These are phyloP conservation scores for Laupala kohalensis DNA, from an alignment of 1,140 invertebrate species.

Conservation along the genomic window DNA sequence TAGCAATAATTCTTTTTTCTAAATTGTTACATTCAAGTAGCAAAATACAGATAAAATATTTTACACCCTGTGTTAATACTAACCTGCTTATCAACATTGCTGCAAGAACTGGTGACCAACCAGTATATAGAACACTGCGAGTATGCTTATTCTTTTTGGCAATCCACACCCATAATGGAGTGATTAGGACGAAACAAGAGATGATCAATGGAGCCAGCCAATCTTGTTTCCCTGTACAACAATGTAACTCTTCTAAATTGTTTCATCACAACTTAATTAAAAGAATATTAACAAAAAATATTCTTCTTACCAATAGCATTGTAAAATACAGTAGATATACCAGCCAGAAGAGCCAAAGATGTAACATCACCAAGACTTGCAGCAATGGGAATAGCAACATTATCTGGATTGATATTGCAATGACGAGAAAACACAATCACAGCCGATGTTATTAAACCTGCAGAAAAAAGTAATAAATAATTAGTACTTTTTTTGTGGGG, in stretches of 20 bases:
- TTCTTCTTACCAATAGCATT: conserved; percentile 40
- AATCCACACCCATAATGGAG: conserved; percentile 64
- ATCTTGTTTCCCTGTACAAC: conserved; percentile 12
- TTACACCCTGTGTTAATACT: background rate
- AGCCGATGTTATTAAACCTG: conserved; percentile 65
- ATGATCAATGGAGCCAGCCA: conserved; percentile 41
- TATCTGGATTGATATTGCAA: conserved; percentile 87
- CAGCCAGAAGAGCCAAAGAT: conserved; percentile 74
- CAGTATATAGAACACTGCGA: conserved; percentile 56
- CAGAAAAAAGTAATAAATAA: background rate
- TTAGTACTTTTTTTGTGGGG: too few species aligned
- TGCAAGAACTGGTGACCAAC: conserved; percentile 73
- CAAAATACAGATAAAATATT: too few species aligned
- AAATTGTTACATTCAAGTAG: too few species aligned
- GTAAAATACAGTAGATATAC: conserved; percentile 58
- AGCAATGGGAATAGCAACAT: conserved; percentile 92
- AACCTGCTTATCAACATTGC: conserved; percentile 75
- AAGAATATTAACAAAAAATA: too few species aligned
- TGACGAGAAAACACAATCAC: conserved; percentile 63
- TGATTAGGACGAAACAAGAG: conserved; percentile 42
- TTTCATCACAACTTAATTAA: too few species aligned
- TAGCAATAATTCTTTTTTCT: too few species aligned
- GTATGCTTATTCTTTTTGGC: conserved; percentile 67
- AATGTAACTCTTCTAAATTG: too few species aligned
- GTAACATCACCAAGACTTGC: conserved; percentile 88